These are phyloP conservation scores for Macrotus californicus DNA, from an alignment of 2,113 vertebrate species.

Conservation along the genomic window DNA sequence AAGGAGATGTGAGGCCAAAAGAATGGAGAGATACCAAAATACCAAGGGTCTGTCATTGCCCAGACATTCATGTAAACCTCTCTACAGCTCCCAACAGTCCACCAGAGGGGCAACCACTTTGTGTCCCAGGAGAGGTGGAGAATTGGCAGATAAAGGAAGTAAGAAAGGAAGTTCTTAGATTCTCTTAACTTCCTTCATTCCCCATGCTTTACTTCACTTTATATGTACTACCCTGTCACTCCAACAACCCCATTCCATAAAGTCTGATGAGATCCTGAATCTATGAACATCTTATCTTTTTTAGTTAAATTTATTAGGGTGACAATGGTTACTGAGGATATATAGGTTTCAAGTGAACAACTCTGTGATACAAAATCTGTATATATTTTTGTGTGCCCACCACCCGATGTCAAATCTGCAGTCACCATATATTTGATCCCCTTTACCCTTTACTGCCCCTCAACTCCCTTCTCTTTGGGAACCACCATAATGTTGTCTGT, in stretches of 20 bases:
- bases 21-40: neutral
- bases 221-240: neutral
- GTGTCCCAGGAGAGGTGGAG: neutral
- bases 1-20: neutral
- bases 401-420: neutral
- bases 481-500: neutral
- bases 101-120: neutral
- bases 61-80: neutral
- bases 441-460: too few species aligned
- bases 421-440: too few species aligned
- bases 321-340: neutral
- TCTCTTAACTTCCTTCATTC: neutral
- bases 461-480: too few species aligned
- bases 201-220: neutral
- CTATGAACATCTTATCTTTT: neutral
- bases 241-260: neutral
- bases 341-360: neutral
- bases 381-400: neutral
- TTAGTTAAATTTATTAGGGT: neutral
- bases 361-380: neutral
- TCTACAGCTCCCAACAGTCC: neutral
- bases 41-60: neutral
- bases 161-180: neutral
- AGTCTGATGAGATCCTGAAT: neutral
- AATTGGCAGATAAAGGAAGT: neutral